These are phyloP conservation scores for Argyra leucocephala DNA, from an alignment of 2,888 invertebrate genomes.

Conservation along the genomic window DNA sequence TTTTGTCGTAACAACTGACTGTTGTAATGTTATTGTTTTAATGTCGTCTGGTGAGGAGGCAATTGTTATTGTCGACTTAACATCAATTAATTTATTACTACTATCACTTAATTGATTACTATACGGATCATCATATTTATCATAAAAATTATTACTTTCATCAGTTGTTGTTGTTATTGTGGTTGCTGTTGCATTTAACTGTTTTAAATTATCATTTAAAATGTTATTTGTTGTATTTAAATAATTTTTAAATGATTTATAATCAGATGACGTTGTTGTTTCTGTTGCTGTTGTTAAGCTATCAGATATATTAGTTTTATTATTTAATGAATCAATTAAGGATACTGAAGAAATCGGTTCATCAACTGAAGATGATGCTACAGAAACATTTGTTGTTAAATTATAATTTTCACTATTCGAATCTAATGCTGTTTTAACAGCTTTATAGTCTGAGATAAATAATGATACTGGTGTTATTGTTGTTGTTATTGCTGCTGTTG, in stretches of 20 bases:
- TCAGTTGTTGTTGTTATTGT: not conserved
- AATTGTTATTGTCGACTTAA: slow-evolving; percentile 16
- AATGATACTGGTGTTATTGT: slow-evolving; percentile 38
- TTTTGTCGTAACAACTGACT: slow-evolving; percentile 1
- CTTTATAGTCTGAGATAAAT: slow-evolving; percentile 19
- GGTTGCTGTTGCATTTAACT: not conserved
- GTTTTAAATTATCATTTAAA: not conserved
- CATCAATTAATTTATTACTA: not conserved
- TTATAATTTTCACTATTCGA: not conserved
- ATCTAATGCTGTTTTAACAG: not conserved
- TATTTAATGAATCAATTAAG: not conserved
- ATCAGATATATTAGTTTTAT: not conserved
- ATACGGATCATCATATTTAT: slow-evolving; percentile 12
- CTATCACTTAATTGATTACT: slow-evolving; percentile 5
- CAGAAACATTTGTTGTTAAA: not conserved
- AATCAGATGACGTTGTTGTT: slow-evolving; percentile 12
- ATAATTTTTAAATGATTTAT: slow-evolving; percentile 8
- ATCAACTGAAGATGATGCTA: slow-evolving; percentile 30
- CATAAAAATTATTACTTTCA: not conserved
- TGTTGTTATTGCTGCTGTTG: slow-evolving; percentile 39
- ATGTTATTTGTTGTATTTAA: slow-evolving; percentile 7
- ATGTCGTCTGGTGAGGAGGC: slow-evolving; percentile 13
- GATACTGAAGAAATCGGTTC: not conserved
- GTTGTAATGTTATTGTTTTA: slow-evolving; percentile 11
- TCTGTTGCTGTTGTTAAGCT: not conserved